Percentiles rank a stretch among this genome's conserved stretches.
Conservation (phyloP, 1,140 invertebrate species). For the Gryon sp. region DNA sequence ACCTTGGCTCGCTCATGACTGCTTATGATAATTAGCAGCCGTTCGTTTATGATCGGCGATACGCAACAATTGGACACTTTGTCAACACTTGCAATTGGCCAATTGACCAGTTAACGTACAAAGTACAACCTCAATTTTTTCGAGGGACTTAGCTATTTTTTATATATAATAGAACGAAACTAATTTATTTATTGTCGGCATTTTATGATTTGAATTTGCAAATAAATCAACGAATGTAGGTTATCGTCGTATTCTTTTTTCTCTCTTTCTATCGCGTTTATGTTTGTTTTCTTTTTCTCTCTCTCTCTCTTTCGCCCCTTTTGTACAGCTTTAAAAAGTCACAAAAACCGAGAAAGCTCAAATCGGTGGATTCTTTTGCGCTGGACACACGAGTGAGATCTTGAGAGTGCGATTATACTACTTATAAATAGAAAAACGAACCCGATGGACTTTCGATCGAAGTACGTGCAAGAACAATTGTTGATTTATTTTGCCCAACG, state of each 20-base stretch:
- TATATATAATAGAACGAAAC: constrained; percentile 30
- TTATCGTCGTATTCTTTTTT: too few relatives aligned
- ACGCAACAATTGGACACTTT: constrained; percentile 13
- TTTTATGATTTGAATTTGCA: not conserved
- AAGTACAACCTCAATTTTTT: constrained; percentile 59
- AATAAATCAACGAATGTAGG: constrained; percentile 19
- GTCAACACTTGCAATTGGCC: constrained; percentile 12
- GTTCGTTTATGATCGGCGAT: not conserved
- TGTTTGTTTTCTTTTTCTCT: too few relatives aligned
- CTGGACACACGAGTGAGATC: not conserved
- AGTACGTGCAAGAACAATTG: constrained; percentile 1
- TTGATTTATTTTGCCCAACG: constrained; percentile 21
- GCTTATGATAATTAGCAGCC: constrained; percentile 46
- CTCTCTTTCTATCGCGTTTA: too few relatives aligned
- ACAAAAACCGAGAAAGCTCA: too few relatives aligned
- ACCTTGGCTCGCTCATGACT: constrained; percentile 16
- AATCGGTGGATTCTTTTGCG: constrained; percentile 6
- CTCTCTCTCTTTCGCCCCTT: too few relatives aligned
- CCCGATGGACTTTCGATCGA: not conserved
- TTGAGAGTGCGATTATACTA: not conserved
- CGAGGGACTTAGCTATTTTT: constrained; percentile 57
- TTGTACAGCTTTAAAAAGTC: not conserved
- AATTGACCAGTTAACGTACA: constrained; percentile 27
- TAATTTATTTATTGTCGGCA: constrained; percentile 54
- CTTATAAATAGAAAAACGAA: constrained; percentile 13